phyloP scores from a whole-genome alignment of 2,797 vertebrate genomes.

The Girardinus metallicus region DNA sequence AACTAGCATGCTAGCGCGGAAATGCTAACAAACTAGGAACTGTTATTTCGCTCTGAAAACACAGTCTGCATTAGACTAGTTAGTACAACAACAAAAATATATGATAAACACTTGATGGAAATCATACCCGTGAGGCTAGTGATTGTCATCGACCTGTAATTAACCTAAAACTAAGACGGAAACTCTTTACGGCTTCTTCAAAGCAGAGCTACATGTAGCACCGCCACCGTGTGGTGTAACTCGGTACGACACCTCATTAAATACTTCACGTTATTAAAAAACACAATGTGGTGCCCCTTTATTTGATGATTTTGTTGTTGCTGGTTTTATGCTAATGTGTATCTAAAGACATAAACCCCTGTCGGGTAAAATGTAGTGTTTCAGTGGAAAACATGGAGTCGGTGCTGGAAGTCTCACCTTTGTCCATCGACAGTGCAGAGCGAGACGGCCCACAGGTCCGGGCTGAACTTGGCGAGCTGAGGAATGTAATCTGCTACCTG shows the following conservation, averaged over 20 bases:
- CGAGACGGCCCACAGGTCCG: constrained; percentile 95
- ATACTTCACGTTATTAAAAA: background rate
- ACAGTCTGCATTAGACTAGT: too few relatives aligned
- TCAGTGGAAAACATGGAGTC: background rate
- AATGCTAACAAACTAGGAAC: background rate
- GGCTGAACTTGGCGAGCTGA: constrained; percentile 96
- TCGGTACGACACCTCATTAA: background rate
- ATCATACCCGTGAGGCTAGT: background rate
- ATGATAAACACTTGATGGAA: background rate
- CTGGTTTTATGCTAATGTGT: background rate
- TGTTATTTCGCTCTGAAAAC: too few relatives aligned
- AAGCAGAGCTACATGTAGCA: background rate
- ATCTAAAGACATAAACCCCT: background rate
- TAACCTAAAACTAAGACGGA: background rate
- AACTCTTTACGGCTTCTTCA: background rate
- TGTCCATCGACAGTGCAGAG: constrained; percentile 98
- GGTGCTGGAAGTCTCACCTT: constrained; percentile 79
- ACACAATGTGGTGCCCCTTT: background rate
- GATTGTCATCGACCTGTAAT: background rate
- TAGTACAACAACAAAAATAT: background rate
- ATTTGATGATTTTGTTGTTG: background rate
- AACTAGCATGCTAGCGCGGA: background rate
- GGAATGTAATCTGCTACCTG: constrained; percentile 99
- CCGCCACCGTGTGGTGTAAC: background rate
- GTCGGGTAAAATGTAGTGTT: background rate